phyloP scores from a whole-genome alignment of 1,140 invertebrate species.

The Trissolcus basalis region DNA sequence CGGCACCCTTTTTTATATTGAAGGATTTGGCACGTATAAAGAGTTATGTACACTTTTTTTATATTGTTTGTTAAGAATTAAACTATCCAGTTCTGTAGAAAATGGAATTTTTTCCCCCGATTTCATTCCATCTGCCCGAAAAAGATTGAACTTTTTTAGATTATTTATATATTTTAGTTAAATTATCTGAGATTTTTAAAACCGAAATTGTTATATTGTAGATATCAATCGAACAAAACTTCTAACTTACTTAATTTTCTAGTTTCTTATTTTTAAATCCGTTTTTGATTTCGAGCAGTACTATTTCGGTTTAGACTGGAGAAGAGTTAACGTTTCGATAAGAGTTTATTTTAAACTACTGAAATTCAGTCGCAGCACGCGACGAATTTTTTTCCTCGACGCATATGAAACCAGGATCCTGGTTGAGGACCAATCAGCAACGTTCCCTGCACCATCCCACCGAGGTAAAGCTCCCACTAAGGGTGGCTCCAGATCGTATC shows the following conservation, averaged over 20 bases:
- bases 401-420: constrained; percentile 24
- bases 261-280: neutral
- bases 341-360: constrained; percentile 29
- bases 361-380: neutral
- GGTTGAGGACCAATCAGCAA: constrained; percentile 24
- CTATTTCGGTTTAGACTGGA: neutral
- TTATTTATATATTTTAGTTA: no score
- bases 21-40: constrained; percentile 23
- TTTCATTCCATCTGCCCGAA: no score
- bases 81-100: neutral
- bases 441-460: constrained; percentile 18
- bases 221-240: no score
- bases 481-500: constrained; percentile 15
- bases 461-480: constrained; percentile 24
- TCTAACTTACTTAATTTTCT: neutral
- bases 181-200: no score
- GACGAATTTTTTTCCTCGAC: constrained; percentile 13
- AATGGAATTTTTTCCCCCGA: no score
- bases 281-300: neutral
- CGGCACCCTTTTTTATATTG: constrained; percentile 37
- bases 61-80: neutral
- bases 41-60: constrained; percentile 10
- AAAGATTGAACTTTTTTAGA: no score
- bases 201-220: no score
- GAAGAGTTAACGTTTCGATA: neutral